Conservation (phyloP, 2,113 vertebrate species). For the Arvicanthis niloticus region DNA sequence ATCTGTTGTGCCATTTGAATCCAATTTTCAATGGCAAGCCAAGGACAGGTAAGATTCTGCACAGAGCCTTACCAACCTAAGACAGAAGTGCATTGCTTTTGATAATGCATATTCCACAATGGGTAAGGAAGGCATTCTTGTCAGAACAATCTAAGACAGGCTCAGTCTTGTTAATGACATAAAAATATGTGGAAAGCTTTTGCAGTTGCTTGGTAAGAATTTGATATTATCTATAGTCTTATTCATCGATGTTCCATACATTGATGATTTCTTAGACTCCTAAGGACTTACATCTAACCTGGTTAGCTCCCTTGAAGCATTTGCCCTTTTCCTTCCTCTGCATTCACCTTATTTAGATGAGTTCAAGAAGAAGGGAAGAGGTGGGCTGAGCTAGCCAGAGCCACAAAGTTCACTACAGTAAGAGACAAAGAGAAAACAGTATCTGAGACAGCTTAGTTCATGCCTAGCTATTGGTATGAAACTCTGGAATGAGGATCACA, state of each 20-base stretch:
- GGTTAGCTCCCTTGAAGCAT: accelerated
- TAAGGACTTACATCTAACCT: not conserved
- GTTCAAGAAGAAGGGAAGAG: not conserved
- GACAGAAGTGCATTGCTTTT: too few species aligned
- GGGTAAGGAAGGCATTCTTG: too few species aligned
- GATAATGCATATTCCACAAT: too few species aligned
- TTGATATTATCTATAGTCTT: not conserved
- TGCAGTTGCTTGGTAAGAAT: too few species aligned
- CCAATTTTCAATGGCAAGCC: constrained; percentile 13
- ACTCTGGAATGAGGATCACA: not conserved
- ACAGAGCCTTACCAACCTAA: too few species aligned
- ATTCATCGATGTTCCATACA: not conserved
- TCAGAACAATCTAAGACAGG: too few species aligned
- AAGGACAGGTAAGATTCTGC: too few species aligned
- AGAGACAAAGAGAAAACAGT: not conserved
- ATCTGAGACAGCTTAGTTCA: not conserved
- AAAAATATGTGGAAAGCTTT: too few species aligned
- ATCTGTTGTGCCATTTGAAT: constrained; percentile 55
- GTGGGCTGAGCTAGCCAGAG: not conserved
- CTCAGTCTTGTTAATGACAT: too few species aligned
- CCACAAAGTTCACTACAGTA: not conserved
- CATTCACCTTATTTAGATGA: not conserved
- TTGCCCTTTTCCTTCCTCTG: accelerated
- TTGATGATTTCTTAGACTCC: not conserved
- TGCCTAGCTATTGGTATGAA: not conserved